Base-by-base conservation (phyloP, 2,888 invertebrate genomes). In the Nebria brevicollis region DNA sequence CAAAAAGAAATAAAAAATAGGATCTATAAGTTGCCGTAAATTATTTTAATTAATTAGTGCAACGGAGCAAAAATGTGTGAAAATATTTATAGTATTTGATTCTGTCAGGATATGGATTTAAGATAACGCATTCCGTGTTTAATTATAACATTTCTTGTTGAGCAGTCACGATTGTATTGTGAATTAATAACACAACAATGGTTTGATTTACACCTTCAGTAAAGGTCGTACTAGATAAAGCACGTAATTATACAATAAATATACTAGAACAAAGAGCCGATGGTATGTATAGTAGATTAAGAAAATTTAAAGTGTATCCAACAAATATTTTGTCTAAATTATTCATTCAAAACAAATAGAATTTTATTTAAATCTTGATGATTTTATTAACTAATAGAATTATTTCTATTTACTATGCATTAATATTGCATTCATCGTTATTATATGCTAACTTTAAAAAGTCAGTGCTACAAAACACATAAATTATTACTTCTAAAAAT, bases 191-290 rank as follows among this genome's bases (percentile, higher is more conserved):
- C 54, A 54, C 54, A 54, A 54, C 54, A 54, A 54, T 54, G 13
- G 73, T 66, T 66, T 78, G 78, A 78, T 78, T 73, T 73, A 65
- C 42, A 78, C 73, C 72, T 65, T 64, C 20, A 13, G n/a, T 15
- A 20, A 64, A 25, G 73, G 42, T 20, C 11, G 34, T n/a, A 72
- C 41, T 34, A 72, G 77, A 78, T 78, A 78, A 78, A 64, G 78
- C 78, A 78, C 78, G 78, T 78, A 78, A 78, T 78, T 73, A 73
- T 78, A 78, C 73, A 73, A 78, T 78, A 78, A 73, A 78, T 78
- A 72, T 72, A 72, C 43, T 34, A 64, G 66, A 72, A 78, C 78
- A 78, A 78, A 72, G 73, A 54, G 73, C 11, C 66, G 78, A 73
- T 65, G 73, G 73, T 78, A 73, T 77, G 72, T 65, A 20, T 20